A percentile compares a stretch with the other conserved stretches of the same genome.
Evolutionary conservation across 1,140 invertebrate genomes (phyloP).

Genomic region (Lamellibrachia luymesi): DNA sequence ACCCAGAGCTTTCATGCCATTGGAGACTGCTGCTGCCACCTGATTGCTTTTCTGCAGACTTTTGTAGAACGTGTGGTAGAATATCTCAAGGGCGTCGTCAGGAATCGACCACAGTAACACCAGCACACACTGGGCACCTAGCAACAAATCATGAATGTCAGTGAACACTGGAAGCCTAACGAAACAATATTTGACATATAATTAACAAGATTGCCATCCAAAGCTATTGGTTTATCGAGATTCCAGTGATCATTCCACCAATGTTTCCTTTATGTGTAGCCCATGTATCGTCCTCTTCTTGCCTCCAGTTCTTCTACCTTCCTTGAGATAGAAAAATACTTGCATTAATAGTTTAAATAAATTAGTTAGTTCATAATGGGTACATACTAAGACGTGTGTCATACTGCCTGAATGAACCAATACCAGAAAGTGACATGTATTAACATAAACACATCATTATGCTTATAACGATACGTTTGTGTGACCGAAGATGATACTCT

Average conservation of each 20-base stretch:
- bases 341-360: no score
- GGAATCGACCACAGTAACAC: slow-evolving; percentile 40
- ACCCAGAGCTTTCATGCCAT: slow-evolving; percentile 21
- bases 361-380: no score
- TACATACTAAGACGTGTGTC: no score
- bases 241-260: neutral
- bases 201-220: neutral
- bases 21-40: slow-evolving; percentile 34
- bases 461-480: no score
- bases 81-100: slow-evolving; percentile 40
- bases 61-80: slow-evolving; percentile 46
- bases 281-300: no score
- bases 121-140: slow-evolving; percentile 50
- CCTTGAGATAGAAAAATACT: no score
- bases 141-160: neutral
- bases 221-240: neutral
- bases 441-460: no score
- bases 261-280: no score
- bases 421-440: no score
- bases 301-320: no score
- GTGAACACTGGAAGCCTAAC: neutral
- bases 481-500: no score
- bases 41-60: slow-evolving; percentile 35
- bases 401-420: no score
- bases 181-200: neutral